Evolutionary conservation across 2,888 invertebrate genomes (phyloP).

Genomic region (Hyposoter dolosus): DNA sequence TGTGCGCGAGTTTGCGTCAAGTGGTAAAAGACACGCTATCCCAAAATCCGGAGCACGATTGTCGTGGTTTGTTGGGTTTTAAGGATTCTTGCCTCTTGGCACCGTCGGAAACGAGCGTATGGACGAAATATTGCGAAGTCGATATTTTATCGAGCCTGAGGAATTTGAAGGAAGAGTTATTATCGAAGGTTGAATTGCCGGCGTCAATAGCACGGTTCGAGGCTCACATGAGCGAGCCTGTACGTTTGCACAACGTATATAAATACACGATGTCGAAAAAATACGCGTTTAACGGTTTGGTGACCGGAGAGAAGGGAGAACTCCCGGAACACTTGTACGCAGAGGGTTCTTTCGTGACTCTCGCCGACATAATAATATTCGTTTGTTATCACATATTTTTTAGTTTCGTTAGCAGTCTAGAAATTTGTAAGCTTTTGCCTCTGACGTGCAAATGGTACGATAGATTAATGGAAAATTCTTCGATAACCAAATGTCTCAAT

Average conservation of each 20-base stretch:
- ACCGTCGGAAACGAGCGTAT: slow-evolving; percentile 93
- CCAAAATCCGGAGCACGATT: slow-evolving; percentile 79
- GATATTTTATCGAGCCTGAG: slow-evolving; percentile 89
- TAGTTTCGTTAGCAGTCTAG: slow-evolving; percentile 82
- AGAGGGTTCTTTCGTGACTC: slow-evolving; percentile 93
- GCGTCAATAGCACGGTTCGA: slow-evolving; percentile 92
- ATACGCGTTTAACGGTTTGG: slow-evolving; percentile 84
- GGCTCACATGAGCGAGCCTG: slow-evolving; percentile 93
- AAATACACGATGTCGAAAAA: slow-evolving; percentile 85
- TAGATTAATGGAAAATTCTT: slow-evolving; percentile 79
- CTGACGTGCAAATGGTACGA: slow-evolving; percentile 89
- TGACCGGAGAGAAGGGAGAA: slow-evolving; percentile 72
- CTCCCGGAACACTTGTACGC: slow-evolving; percentile 90
- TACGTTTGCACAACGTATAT: slow-evolving; percentile 93
- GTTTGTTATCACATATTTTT: slow-evolving; percentile 89
- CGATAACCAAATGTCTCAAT: slow-evolving; percentile 78
- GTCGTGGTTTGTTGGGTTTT: slow-evolving; percentile 90
- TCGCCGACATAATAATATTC: slow-evolving; percentile 93
- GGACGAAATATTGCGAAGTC: slow-evolving; percentile 97
- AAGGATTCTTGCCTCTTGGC: slow-evolving; percentile 92
- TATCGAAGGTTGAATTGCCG: slow-evolving; percentile 86
- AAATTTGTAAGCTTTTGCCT: slow-evolving; percentile 86
- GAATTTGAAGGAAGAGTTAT: slow-evolving; percentile 79
- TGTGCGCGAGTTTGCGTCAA: slow-evolving; percentile 90
- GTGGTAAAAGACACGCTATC: slow-evolving; percentile 85